A percentile compares a stretch with the other conserved stretches of the same genome.
Conservation (phyloP, 2,888 invertebrate species). For the Hyalella azteca region DNA sequence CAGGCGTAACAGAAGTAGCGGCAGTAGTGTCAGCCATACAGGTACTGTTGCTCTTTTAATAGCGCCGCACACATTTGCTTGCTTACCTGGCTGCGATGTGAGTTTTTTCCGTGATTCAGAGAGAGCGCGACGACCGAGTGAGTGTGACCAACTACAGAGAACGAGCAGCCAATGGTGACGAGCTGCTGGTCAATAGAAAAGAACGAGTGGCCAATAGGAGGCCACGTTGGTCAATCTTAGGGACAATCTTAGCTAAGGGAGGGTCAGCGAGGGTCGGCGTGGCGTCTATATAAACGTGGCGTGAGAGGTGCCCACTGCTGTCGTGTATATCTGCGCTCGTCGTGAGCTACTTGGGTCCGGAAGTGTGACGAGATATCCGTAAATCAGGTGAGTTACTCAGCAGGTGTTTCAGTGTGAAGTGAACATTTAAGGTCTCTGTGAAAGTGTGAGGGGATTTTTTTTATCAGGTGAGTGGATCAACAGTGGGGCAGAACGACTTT, state of each 20-base stretch:
- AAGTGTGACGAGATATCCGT: background rate
- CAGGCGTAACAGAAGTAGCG: background rate
- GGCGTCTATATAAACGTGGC: background rate
- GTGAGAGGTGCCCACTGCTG: conserved; percentile 14
- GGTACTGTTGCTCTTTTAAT: background rate
- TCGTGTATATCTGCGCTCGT: conserved; percentile 23
- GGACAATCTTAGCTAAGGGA: conserved; percentile 31
- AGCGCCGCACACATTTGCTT: conserved; percentile 15
- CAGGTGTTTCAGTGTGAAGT: no score
- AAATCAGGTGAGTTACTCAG: conserved; percentile 10
- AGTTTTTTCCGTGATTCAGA: background rate
- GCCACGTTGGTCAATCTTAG: conserved; percentile 17
- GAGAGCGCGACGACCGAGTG: background rate
- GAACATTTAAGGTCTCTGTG: no score
- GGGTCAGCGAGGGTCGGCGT: conserved; percentile 28
- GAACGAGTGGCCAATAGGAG: background rate
- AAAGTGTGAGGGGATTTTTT: no score
- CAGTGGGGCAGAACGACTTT: no score
- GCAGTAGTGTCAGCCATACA: no score
- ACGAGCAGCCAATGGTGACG: conserved; percentile 25
- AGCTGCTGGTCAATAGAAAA: conserved; percentile 5
- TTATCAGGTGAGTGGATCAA: no score
- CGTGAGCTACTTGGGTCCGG: background rate
- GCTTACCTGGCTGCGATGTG: conserved; percentile 18
- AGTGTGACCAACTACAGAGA: background rate